Percentiles rank a stretch among this genome's conserved stretches.
These are phyloP conservation scores for Argyrosomus japonicus DNA, from an alignment of 2,113 vertebrate species.

Conservation along the genomic window DNA sequence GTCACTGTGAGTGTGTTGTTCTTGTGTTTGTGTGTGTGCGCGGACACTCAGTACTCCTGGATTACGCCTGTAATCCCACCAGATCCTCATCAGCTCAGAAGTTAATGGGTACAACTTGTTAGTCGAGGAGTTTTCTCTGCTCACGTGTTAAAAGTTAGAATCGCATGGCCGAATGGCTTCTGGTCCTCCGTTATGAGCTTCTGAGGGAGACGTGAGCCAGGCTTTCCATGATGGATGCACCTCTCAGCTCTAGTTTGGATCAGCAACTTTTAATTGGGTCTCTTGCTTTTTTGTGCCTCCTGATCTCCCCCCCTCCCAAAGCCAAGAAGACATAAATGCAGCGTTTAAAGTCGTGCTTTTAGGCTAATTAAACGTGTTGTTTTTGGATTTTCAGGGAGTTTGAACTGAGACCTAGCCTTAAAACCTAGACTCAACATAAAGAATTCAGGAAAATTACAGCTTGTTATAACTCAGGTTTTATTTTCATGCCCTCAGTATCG, in stretches of 20 bases:
- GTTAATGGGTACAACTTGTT: constrained; percentile 55
- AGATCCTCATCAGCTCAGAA: constrained; percentile 68
- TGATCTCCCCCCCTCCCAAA: constrained; percentile 51
- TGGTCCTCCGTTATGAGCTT: constrained; percentile 31
- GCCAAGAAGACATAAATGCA: constrained; percentile 44
- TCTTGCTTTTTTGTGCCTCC: constrained; percentile 43
- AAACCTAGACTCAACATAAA: neutral
- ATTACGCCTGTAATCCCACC: constrained; percentile 70
- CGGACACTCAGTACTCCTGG: constrained; percentile 57
- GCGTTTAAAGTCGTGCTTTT: constrained; percentile 2
- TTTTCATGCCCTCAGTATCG: neutral
- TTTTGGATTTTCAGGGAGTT: neutral
- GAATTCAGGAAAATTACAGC: neutral
- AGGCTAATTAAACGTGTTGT: constrained; percentile 26
- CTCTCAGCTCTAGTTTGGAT: constrained; percentile 72
- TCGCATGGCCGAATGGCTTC: constrained; percentile 18
- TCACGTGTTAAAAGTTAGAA: constrained; percentile 47
- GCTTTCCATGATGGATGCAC: constrained; percentile 62
- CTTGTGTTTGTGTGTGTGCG: constrained; percentile 22
- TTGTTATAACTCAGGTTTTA: neutral
- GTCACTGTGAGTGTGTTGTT: neutral
- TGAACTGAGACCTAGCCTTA: neutral
- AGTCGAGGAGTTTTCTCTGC: constrained; percentile 34
- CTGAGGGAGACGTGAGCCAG: constrained; percentile 24
- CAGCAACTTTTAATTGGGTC: constrained; percentile 75